These are phyloP conservation scores for Pygoscelis adeliae DNA, from an alignment of 2,113 vertebrate species.

Conservation along the genomic window DNA sequence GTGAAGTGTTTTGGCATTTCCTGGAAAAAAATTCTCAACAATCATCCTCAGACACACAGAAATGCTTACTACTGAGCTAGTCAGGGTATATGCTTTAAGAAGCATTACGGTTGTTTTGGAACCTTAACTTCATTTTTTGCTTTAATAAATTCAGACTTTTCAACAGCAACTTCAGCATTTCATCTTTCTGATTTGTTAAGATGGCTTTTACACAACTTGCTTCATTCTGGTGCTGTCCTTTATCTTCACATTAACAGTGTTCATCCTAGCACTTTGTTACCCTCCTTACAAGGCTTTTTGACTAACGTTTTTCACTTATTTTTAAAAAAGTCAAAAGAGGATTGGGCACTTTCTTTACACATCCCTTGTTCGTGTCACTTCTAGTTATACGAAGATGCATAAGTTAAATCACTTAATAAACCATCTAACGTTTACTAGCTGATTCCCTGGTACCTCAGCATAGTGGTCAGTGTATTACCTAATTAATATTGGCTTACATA, in stretches of 20 bases:
- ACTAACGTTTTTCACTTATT: neutral
- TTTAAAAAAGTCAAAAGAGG: neutral
- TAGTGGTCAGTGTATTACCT: neutral
- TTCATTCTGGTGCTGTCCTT: neutral
- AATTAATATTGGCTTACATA: accelerated
- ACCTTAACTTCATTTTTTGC: neutral
- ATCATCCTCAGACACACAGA: neutral
- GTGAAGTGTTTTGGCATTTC: neutral
- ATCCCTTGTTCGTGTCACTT: neutral
- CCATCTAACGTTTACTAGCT: neutral
- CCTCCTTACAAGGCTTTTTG: neutral
- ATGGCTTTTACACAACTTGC: neutral
- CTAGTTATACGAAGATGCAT: accelerated
- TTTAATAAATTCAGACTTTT: neutral
- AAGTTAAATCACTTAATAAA: neutral
- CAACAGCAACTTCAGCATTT: neutral
- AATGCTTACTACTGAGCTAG: neutral
- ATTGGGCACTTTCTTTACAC: neutral
- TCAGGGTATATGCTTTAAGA: neutral
- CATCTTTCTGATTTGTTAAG: neutral
- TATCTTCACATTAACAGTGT: neutral
- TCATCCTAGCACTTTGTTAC: neutral
- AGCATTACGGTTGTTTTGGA: neutral
- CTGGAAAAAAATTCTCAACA: neutral
- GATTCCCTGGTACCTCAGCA: neutral